Percentiles rank a stretch among this genome's conserved stretches.
These are phyloP conservation scores for Pipistrellus nathusii DNA, from an alignment of 2,797 vertebrate genomes.

Conservation along the genomic window DNA sequence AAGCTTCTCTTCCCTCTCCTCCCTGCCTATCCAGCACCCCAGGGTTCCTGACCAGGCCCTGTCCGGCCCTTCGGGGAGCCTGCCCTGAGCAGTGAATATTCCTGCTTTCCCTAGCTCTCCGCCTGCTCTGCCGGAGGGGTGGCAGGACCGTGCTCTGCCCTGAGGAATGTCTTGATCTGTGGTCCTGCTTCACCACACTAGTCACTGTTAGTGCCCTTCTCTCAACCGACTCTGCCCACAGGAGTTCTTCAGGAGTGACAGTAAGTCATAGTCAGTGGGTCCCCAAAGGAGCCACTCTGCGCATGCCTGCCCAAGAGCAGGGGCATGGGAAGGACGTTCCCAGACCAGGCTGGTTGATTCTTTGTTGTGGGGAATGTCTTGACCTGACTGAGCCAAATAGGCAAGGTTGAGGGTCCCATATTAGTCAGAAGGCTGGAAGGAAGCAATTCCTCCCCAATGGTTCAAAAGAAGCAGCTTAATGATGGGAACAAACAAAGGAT, in stretches of 20 bases:
- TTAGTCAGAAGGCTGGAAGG: background rate
- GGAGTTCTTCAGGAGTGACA: background rate
- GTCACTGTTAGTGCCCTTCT: background rate
- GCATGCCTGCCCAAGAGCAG: background rate
- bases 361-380: conserved; percentile 1
- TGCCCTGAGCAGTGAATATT: background rate
- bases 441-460: background rate
- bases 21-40: background rate
- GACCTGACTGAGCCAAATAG: background rate
- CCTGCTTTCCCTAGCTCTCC: background rate
- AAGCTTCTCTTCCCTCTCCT: background rate
- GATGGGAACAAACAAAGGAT: background rate
- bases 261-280: background rate
- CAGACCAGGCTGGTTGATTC: background rate
- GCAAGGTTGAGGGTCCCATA: background rate
- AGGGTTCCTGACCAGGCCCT: background rate
- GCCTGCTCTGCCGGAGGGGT: background rate
- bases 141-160: background rate
- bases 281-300: background rate
- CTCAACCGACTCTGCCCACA: conserved; percentile 2
- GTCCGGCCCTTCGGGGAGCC: background rate
- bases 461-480: background rate
- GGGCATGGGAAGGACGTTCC: background rate
- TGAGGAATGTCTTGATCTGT: conserved; percentile 15
- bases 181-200: background rate